phyloP scores from a whole-genome alignment of 2,113 vertebrate genomes.

The Lontra canadensis region DNA sequence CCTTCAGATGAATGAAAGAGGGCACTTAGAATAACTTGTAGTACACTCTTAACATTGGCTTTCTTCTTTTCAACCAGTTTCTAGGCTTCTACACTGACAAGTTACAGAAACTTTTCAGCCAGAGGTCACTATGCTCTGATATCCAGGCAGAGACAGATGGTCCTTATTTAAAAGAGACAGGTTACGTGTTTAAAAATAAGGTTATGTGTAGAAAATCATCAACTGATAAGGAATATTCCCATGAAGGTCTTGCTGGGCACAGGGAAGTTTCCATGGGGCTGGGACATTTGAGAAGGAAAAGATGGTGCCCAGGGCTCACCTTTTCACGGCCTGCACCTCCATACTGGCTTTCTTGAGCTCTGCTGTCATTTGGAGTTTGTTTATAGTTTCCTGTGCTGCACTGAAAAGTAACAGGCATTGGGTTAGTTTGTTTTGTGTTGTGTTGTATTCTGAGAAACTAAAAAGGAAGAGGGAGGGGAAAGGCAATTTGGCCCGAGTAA shows the following conservation, averaged over 20 bases:
- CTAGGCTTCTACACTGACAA: not conserved
- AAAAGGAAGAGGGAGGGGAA: not conserved
- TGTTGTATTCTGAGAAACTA: not conserved
- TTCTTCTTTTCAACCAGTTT: constrained; percentile 17
- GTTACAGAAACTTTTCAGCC: not conserved
- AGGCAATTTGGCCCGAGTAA: not conserved
- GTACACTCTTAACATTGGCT: not conserved
- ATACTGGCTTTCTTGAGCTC: constrained; percentile 75
- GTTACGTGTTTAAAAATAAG: not conserved
- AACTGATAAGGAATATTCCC: not conserved
- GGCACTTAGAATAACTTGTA: not conserved
- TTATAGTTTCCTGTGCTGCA: constrained; percentile 79
- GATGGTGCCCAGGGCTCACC: constrained; percentile 49
- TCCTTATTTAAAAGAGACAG: not conserved
- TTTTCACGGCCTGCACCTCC: constrained; percentile 78
- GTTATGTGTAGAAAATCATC: not conserved
- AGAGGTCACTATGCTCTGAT: not conserved
- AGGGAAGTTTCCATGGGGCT: fast-evolving
- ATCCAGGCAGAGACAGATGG: not conserved
- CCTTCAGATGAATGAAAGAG: not conserved
- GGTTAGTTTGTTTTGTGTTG: not conserved
- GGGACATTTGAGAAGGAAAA: not conserved
- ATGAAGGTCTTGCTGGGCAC: not conserved
- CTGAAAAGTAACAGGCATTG: constrained; percentile 68
- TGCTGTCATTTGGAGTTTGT: constrained; percentile 73